phyloP scores from a whole-genome alignment of 1,140 invertebrate genomes.

The Pseudomyrmex pallidus region DNA sequence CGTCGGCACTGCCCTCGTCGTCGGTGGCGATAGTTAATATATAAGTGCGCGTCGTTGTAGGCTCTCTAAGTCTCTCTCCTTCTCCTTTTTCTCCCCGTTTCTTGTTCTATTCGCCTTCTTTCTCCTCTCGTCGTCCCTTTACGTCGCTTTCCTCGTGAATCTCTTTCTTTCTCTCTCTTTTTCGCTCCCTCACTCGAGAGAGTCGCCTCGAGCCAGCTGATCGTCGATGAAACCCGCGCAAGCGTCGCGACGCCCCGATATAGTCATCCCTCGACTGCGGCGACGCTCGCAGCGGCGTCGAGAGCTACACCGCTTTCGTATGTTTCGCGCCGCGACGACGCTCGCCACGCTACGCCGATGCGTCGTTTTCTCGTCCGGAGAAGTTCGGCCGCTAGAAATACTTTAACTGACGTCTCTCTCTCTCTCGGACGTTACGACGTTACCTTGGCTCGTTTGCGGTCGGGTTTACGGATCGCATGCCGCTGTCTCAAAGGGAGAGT shows the following conservation, averaged over 20 bases:
- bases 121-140: background rate
- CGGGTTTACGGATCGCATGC: background rate
- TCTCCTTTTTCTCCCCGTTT: background rate
- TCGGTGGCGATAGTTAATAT: slow-evolving; percentile 46
- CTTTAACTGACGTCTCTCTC: too few species aligned
- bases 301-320: background rate
- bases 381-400: too few species aligned
- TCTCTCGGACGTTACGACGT: too few species aligned
- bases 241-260: slow-evolving; percentile 76
- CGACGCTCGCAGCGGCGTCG: slow-evolving; percentile 10
- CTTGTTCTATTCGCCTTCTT: background rate
- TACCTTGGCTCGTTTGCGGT: slow-evolving; percentile 4
- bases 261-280: slow-evolving; percentile 53
- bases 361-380: background rate
- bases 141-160: background rate
- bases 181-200: slow-evolving; percentile 15
- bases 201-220: slow-evolving; percentile 80
- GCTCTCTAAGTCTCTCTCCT: slow-evolving; percentile 18
- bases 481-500: background rate
- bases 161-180: background rate
- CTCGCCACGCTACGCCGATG: slow-evolving; percentile 11
- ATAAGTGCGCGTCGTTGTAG: background rate
- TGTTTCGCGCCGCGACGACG: slow-evolving; percentile 6
- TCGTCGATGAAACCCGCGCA: slow-evolving; percentile 82
- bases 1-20: slow-evolving; percentile 59